A percentile compares a stretch with the other conserved stretches of the same genome.
Evolutionary conservation across 2,888 invertebrate genomes (phyloP).

Genomic region (Agapostemon virescens): DNA sequence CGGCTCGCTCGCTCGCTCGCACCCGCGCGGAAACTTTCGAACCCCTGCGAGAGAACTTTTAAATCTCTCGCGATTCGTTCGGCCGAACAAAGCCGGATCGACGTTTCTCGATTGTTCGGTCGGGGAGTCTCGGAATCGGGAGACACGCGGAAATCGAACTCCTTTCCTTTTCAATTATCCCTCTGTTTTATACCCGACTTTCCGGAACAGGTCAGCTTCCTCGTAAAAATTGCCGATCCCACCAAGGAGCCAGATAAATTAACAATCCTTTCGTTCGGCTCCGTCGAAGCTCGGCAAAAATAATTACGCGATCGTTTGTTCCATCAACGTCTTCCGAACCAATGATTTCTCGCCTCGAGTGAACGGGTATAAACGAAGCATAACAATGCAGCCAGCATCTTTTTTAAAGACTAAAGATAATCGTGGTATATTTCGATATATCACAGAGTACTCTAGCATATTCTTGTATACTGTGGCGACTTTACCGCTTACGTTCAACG

Average conservation of each 20-base stretch:
- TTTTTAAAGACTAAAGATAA: too few species aligned
- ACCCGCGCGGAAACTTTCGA: slow-evolving; percentile 12
- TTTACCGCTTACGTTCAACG: too few species aligned
- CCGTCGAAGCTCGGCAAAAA: not conserved
- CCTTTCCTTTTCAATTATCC: not conserved
- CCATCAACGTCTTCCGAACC: too few species aligned
- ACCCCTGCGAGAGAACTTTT: slow-evolving; percentile 2
- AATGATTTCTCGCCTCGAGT: too few species aligned
- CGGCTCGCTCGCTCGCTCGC: not conserved
- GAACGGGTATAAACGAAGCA: too few species aligned
- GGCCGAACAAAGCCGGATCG: not conserved
- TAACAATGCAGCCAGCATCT: too few species aligned
- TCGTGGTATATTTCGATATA: too few species aligned
- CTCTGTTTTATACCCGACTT: not conserved
- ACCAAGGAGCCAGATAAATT: not conserved
- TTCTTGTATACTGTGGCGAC: too few species aligned
- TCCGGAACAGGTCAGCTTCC: not conserved
- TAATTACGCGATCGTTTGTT: too few species aligned
- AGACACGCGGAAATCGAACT: not conserved
- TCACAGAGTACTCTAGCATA: too few species aligned
- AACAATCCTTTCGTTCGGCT: not conserved
- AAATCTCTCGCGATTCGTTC: slow-evolving; percentile 16
- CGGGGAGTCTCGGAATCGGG: not conserved
- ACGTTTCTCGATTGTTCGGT: slow-evolving; percentile 21
- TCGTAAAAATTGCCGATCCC: not conserved